phyloP scores from a whole-genome alignment of 2,113 vertebrate species.

The Ceyx melanurus region DNA sequence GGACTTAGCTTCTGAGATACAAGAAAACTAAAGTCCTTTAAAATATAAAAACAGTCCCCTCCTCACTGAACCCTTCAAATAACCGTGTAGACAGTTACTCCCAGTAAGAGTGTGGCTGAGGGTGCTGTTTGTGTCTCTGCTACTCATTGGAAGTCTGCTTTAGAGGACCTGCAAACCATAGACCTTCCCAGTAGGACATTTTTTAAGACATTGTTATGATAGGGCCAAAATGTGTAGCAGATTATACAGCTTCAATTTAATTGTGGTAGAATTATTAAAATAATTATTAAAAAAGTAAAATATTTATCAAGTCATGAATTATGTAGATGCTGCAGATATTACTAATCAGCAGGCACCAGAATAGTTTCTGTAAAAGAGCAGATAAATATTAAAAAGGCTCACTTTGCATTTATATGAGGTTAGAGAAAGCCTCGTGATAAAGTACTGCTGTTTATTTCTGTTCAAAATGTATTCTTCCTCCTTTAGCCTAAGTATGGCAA shows the following conservation, averaged over 20 bases:
- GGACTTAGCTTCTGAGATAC: background rate
- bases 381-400: conserved; percentile 63
- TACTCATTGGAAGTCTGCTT: fast-evolving
- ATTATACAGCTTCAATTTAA: conserved; percentile 28
- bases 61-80: background rate
- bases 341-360: conserved; percentile 59
- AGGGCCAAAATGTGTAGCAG: background rate
- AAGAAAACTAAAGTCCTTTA: background rate
- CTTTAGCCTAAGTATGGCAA: conserved; percentile 29
- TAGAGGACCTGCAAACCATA: background rate
- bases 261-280: conserved; percentile 61
- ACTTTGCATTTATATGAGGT: conserved; percentile 33
- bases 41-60: background rate
- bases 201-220: background rate
- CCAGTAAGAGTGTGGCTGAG: background rate
- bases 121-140: background rate
- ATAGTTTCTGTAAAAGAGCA: conserved; percentile 52
- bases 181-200: background rate
- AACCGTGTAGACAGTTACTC: background rate
- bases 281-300: conserved; percentile 62
- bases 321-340: conserved; percentile 60
- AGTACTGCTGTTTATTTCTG: conserved; percentile 14
- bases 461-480: conserved; percentile 3
- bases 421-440: conserved; percentile 31
- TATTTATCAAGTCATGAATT: conserved; percentile 62